Evolutionary conservation across 2,888 invertebrate species (phyloP), one percentile per base, ranked within the genome.

Genomic region (Drepanosiphum platanoidis): DNA sequence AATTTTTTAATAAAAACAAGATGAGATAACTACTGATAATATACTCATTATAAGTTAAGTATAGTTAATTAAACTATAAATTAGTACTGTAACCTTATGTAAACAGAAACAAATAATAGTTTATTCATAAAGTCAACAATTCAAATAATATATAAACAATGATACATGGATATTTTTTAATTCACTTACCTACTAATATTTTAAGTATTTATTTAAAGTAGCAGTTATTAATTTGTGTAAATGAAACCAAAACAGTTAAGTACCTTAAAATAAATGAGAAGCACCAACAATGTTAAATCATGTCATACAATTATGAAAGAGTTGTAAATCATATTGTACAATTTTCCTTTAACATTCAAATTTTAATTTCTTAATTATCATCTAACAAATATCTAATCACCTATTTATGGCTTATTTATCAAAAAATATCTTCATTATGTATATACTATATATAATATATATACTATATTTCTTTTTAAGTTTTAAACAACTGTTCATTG

Each of bases 191-290:
- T 22, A 27, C 13, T 39, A 5, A 15, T 39, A 42, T 27, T 39
- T 27, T 15, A 74, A 74, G 22, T 46, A 2, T 9, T 22, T 5
- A 74, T 74, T 30, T 74, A 22, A 74, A 27, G 46, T 46, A 46
- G 22, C 32, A 74, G n/a, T 8, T 32, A 46, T 74, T 32, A 42
- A 32, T 46, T n/a, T n/a, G 11, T 32, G 22, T 52, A 32, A 74
- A 52, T 32, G 32, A 74, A 74, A 74, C 46, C 22, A 39, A 32
- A 52, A 52, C 30, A 46, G n/a, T 74, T 74, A n/a, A n/a, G n/a
- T n/a, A 22, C 30, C 18, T 72, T 72, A 9, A 32, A 32, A 30
- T 46, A 11, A 46, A 30, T 18, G 4, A 1, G 32, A 46, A 32
- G 30, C 30, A 9, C 32, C n/a, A 1, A 22, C 30, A 8, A 46